Evolutionary conservation across 2,888 invertebrate genomes (phyloP).

Genomic region (Choreutis nemorana): DNA sequence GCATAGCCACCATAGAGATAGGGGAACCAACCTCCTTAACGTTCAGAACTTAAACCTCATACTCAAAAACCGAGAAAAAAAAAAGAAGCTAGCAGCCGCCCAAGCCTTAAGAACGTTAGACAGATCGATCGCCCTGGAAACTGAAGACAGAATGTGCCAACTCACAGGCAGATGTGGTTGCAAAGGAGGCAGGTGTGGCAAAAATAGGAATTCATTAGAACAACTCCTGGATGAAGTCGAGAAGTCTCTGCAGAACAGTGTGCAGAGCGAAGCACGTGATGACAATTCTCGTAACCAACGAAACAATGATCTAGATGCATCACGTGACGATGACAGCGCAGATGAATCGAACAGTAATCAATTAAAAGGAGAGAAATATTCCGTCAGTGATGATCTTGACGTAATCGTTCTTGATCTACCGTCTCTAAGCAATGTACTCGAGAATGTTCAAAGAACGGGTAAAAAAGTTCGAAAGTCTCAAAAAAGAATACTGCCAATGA

Average conservation of each 20-base stretch:
- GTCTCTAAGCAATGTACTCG: slow-evolving; percentile 13
- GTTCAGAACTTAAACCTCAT: slow-evolving; percentile 12
- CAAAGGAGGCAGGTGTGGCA: slow-evolving; percentile 6
- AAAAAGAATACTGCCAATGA: too few species aligned
- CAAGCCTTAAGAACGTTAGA: slow-evolving; percentile 3
- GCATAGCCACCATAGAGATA: slow-evolving; percentile 10
- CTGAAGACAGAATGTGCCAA: slow-evolving; percentile 9
- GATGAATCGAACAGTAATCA: background rate
- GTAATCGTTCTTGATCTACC: slow-evolving; percentile 22
- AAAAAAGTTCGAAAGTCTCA: too few species aligned
- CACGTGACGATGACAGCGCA: background rate
- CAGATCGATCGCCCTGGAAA: slow-evolving; percentile 1
- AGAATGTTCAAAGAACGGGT: too few species aligned
- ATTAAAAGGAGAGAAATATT: slow-evolving; percentile 13
- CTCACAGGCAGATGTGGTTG: slow-evolving; percentile 14
- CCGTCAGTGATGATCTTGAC: slow-evolving; percentile 21
- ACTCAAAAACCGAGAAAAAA: slow-evolving; percentile 2
- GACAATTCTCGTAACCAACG: background rate
- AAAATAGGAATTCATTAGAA: slow-evolving; percentile 12
- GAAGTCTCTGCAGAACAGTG: background rate
- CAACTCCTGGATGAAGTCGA: slow-evolving; percentile 17
- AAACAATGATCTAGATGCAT: background rate
- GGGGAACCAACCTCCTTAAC: slow-evolving; percentile 8
- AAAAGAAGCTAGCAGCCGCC: background rate
- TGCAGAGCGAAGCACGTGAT: background rate